Evolutionary conservation across 2,888 invertebrate species (phyloP).

Genomic region (Hirtodrosophila alboralis): DNA sequence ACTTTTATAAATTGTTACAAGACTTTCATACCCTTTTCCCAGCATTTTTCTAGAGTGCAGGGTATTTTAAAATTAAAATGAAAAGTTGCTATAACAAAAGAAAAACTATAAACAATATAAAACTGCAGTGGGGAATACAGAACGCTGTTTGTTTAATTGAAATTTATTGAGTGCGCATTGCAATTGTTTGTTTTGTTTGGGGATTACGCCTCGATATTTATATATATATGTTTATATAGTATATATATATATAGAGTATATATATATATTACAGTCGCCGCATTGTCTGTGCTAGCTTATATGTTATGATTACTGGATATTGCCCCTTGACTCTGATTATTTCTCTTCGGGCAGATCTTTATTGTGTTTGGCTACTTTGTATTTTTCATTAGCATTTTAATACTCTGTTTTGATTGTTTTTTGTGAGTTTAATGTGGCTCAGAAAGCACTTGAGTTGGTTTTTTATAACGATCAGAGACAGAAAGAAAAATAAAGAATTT

Average conservation of each 20-base stretch:
- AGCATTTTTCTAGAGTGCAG: too few relatives aligned
- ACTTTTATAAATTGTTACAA: too few relatives aligned
- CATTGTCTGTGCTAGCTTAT: constrained; percentile 26
- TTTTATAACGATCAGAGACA: not conserved
- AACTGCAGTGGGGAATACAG: constrained; percentile 36
- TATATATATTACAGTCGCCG: constrained; percentile 6
- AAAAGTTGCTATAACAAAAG: constrained; percentile 33
- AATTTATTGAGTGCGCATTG: constrained; percentile 71
- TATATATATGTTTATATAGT: too few relatives aligned
- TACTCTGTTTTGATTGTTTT: constrained; percentile 29
- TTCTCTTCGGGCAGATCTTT: too few relatives aligned
- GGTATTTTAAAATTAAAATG: too few relatives aligned
- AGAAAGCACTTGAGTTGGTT: constrained; percentile 18
- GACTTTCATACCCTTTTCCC: too few relatives aligned
- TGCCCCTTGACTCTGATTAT: constrained; percentile 68
- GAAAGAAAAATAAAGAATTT: too few relatives aligned
- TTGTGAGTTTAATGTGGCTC: constrained; percentile 23
- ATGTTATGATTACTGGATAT: constrained; percentile 66
- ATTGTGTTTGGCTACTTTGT: not conserved
- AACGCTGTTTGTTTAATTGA: constrained; percentile 66
- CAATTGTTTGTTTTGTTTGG: constrained; percentile 31
- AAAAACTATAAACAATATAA: constrained; percentile 53
- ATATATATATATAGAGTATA: too few relatives aligned
- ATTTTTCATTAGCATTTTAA: not conserved
- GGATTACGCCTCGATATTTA: too few relatives aligned